Evolutionary conservation across 53 echinoderm and acorn worm genomes (phyloP).

Genomic region (Zoroaster sp.): DNA sequence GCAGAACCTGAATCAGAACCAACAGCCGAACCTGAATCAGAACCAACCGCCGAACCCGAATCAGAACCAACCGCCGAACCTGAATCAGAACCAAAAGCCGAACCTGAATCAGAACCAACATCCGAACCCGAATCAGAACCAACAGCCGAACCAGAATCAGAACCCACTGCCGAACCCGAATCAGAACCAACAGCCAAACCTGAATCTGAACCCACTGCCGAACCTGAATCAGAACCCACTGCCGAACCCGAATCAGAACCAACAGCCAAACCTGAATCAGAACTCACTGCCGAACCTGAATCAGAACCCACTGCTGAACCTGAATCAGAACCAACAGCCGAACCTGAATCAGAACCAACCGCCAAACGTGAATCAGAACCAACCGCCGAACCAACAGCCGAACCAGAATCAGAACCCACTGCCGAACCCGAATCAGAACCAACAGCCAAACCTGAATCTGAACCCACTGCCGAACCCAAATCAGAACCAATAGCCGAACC

Average conservation of each 20-base stretch:
- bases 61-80: not conserved
- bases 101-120: not conserved
- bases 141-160: not conserved
- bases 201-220: not conserved
- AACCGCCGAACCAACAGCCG: constrained; percentile 4
- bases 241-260: constrained; percentile 4
- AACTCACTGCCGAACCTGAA: not conserved
- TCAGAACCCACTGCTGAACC: constrained; percentile 20
- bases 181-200: not conserved
- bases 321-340: not conserved
- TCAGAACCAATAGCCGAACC: not conserved
- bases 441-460: not conserved
- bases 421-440: constrained; percentile 1
- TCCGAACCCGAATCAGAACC: constrained; percentile 10
- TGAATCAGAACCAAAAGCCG: not conserved
- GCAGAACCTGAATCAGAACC: not conserved
- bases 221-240: constrained; percentile 3
- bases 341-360: not conserved
- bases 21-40: not conserved
- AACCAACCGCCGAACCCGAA: not conserved
- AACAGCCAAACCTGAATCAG: not conserved
- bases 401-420: not conserved
- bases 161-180: constrained; percentile 10
- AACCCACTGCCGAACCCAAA: constrained; percentile 1
- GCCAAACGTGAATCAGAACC: constrained; percentile 10